Conservation (phyloP, 2,888 invertebrate species). For the Venusia cambrica region DNA sequence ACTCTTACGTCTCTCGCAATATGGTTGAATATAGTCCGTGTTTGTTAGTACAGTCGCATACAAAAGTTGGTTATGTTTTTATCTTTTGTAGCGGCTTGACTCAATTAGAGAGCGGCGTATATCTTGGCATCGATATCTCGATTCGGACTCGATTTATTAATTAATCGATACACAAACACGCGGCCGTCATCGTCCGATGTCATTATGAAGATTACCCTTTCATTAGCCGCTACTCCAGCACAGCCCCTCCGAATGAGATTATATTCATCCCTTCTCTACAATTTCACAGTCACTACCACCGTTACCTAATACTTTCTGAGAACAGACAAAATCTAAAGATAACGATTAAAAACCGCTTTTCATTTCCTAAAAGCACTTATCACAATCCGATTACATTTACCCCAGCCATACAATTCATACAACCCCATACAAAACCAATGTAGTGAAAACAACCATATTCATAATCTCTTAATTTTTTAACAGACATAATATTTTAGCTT, state of each 20-base stretch:
- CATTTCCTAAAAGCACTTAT: constrained; percentile 31
- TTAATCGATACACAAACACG: constrained; percentile 81
- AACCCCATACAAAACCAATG: constrained; percentile 45
- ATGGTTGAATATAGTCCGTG: constrained; percentile 30
- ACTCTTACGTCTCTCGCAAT: constrained; percentile 6
- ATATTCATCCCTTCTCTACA: too few species aligned
- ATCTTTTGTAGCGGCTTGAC: constrained; percentile 73
- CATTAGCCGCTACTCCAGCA: constrained; percentile 22
- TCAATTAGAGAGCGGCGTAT: constrained; percentile 77
- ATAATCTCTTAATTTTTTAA: constrained; percentile 38
- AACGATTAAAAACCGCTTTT: constrained; percentile 7
- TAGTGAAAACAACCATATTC: constrained; percentile 46
- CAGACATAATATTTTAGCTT: constrained; percentile 29
- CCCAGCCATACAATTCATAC: constrained; percentile 28
- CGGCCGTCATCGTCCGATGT: constrained; percentile 70
- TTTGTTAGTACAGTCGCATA: constrained; percentile 17
- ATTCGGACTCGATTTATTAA: constrained; percentile 76
- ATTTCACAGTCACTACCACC: background rate
- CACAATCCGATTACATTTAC: constrained; percentile 61
- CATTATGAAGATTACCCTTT: constrained; percentile 57
- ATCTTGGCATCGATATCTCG: constrained; percentile 68
- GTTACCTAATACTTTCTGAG: constrained; percentile 10
- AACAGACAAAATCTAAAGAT: constrained; percentile 9
- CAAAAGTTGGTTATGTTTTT: constrained; percentile 43
- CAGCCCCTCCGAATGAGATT: too few species aligned